Evolutionary conservation across 2,888 invertebrate species (phyloP), one percentile per base, ranked within the genome.

Genomic region (Xestia rhomboidea): DNA sequence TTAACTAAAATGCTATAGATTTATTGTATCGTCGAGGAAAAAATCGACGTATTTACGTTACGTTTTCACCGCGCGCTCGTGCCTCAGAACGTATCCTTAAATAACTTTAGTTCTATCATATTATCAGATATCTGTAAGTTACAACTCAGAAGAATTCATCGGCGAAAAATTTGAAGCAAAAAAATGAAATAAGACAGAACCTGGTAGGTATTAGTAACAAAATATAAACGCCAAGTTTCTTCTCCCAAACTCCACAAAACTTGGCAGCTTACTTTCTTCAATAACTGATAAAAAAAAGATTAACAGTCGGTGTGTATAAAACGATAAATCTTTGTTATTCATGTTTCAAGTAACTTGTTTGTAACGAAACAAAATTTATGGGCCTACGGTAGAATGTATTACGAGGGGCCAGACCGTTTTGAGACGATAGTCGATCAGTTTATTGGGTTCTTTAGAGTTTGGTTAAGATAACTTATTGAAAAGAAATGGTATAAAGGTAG

Each of bases 241-340:
- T 27, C 62, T 63, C 21, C 27, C 1, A 1, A 68, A 49, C 38
- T 73, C 54, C 30, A 57, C 15, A 38, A 80, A 68, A 81, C 60
- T 81, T 81, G 51, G 76, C 68, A 62, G 27, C 60, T 54, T 27
- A 62, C 30, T 66, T 64, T 30, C 51, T 71, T 60, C 57, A 21
- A 84, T 77, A 49, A 76, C 69, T 77, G 70, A 63, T 73, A 81
- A 82, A 75, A 76, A 84, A 76, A 84, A 60, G 62, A 76, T 79
- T 70, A 85, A 74, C 74, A 80, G 66, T 21, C 34, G 27, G 57
- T 77, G 44, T 72, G 67, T 82, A 76, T 51, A 70, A 62, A 78
- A 41, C 78, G 30, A 85, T 85, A 85, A 85, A 85, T 85, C 85
- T 80, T 85, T 77, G 67, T 85, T 83, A 85, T 82, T 78, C 80